These are phyloP conservation scores for Melanerpes formicivorus DNA, from an alignment of 2,113 vertebrate genomes.

Conservation along the genomic window DNA sequence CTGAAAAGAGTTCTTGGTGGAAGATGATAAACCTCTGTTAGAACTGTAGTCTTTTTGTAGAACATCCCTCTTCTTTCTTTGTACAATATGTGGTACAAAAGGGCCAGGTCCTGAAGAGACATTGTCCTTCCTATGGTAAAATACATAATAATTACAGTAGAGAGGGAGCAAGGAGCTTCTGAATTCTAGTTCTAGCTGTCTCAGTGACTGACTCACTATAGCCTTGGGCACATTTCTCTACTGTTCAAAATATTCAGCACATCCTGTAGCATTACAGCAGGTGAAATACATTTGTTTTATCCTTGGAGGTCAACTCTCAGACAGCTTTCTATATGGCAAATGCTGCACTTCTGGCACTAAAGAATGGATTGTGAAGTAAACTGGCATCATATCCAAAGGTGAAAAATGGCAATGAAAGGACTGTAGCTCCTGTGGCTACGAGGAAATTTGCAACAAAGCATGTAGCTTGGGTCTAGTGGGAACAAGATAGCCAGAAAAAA, in stretches of 20 bases:
- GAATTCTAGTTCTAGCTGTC: constrained; percentile 14
- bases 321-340: not conserved
- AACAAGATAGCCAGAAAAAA: constrained; percentile 17
- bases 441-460: not conserved
- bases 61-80: not conserved
- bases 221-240: constrained; percentile 41
- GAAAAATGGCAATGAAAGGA: not conserved
- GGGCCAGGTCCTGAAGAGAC: not conserved
- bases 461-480: not conserved
- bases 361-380: not conserved
- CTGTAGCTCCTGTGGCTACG: not conserved
- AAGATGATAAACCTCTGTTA: not conserved
- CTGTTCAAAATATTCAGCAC: constrained; percentile 25
- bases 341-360: not conserved
- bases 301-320: not conserved
- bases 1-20: not conserved
- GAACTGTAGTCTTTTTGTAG: not conserved
- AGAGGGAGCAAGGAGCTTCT: not conserved
- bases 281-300: constrained; percentile 45
- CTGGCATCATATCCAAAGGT: not conserved
- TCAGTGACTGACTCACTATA: constrained; percentile 22
- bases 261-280: constrained; percentile 28
- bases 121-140: constrained; percentile 7
- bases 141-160: constrained; percentile 44
- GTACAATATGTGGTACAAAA: not conserved